Evolutionary conservation across 2,888 invertebrate species (phyloP).

Genomic region (Tipula helvola): DNA sequence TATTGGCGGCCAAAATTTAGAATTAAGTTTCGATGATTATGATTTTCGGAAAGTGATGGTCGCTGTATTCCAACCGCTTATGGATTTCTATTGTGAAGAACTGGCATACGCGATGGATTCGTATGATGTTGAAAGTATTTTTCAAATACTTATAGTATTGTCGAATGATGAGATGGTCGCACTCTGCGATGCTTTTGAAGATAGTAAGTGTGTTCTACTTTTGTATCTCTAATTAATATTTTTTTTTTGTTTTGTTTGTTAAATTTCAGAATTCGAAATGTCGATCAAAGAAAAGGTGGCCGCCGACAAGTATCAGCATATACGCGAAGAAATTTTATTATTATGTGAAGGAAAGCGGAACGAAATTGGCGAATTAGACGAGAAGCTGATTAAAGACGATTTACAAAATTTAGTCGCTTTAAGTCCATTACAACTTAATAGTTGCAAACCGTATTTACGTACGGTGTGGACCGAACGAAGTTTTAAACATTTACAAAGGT

Average conservation of each 20-base stretch:
- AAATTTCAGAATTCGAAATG: conserved; percentile 37
- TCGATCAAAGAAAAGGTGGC: conserved; percentile 70
- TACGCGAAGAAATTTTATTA: conserved; percentile 78
- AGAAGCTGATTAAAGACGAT: neutral
- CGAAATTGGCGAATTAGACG: conserved; percentile 48
- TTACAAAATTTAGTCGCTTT: neutral
- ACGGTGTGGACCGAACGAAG: conserved; percentile 57
- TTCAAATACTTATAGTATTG: conserved; percentile 80
- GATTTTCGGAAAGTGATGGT: conserved; percentile 74
- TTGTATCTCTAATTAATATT: neutral
- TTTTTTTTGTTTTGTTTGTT: neutral
- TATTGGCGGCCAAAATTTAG: neutral
- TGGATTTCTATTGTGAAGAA: conserved; percentile 73
- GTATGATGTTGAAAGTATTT: conserved; percentile 72
- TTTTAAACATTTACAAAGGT: conserved; percentile 58
- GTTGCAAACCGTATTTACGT: conserved; percentile 28
- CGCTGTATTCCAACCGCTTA: conserved; percentile 72
- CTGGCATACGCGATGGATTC: conserved; percentile 73
- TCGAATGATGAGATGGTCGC: conserved; percentile 73
- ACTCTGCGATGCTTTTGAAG: neutral
- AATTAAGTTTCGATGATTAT: conserved; percentile 40
- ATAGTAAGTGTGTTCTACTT: neutral
- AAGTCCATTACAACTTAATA: neutral
- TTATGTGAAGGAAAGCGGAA: conserved; percentile 57
- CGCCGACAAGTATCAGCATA: conserved; percentile 84